Evolutionary conservation across 2,113 vertebrate genomes (phyloP).

Genomic region (Muntiacus muntjak): DNA sequence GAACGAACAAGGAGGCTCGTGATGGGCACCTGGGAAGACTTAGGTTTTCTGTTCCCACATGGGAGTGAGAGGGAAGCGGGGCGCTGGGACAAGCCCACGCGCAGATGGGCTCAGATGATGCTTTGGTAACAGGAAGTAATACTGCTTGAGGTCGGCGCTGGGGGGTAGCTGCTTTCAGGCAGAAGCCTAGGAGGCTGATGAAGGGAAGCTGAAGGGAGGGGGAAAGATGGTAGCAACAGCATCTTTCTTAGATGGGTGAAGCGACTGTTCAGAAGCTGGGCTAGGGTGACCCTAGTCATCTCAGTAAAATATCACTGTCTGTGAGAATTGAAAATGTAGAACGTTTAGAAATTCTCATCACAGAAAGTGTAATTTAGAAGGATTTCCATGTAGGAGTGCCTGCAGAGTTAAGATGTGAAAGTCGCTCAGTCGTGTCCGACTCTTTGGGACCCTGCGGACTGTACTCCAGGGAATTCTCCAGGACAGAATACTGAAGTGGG

Average conservation of each 20-base stretch:
- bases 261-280: neutral
- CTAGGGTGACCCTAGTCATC: neutral
- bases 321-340: neutral
- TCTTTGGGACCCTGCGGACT: neutral
- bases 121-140: neutral
- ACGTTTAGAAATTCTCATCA: neutral
- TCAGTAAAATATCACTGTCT: neutral
- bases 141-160: neutral
- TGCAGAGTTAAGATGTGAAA: neutral
- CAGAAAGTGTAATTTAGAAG: neutral
- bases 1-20: rapidly evolving
- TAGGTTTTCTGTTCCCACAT: neutral
- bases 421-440: rapidly evolving
- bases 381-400: neutral
- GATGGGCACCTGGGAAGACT: neutral
- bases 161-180: neutral
- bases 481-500: neutral
- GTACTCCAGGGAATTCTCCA: neutral
- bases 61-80: neutral
- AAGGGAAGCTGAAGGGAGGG: neutral
- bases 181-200: neutral
- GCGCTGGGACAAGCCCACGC: neutral
- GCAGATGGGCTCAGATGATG: neutral
- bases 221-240: neutral
- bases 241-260: neutral